Base-by-base conservation (phyloP, 2,797 vertebrate species). In the Mustela erminea region DNA sequence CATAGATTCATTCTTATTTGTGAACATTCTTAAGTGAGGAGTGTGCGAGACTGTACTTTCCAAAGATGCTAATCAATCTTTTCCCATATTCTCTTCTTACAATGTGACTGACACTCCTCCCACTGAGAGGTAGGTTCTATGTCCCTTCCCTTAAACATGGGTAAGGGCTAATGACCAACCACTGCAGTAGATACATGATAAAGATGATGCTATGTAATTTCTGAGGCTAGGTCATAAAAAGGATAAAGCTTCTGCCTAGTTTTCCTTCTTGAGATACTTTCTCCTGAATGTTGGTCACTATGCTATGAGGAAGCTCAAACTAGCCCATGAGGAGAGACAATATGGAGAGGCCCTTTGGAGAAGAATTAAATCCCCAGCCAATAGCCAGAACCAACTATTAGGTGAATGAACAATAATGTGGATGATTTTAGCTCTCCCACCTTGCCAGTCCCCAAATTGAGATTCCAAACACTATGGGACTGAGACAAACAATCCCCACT, bases 231-330 rank as follows among this genome's bases (percentile, higher is more conserved):
- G 14, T 60, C 25, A 90, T 56, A 72, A 89, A 89, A 27, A 56
- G 49, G 27, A 78, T 58, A 87, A 86, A 43, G 10, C 41, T 46
- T 93, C 32, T 35, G 85, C 18, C 13, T 91, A 56, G 7, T 62
- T 96, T 96, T 81, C 9, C 82, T 49, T 91, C 20, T 91, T 60
- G 29, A 91, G n/a, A 87, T 10, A 64, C 25, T 29, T 94, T 52
- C n/a, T 74, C 38, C 93, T 70, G 25, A 29, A 29, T 60, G 9
- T 52, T 88, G 35, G 49, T 77, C 20, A 58, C 54, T 7, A 41
- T 43, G 27, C 11, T 78, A 3, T 72, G 29, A 90, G 60, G 12
- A 93, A 70, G 29, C 15, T 70, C 52, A 87, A 89, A 87, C 23
- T 60, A 95, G 29, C 9, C 27, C 43, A 27, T 27, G 83, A 87